These are phyloP conservation scores for Chanos chanos DNA, from an alignment of 2,797 vertebrate species.

Conservation along the genomic window DNA sequence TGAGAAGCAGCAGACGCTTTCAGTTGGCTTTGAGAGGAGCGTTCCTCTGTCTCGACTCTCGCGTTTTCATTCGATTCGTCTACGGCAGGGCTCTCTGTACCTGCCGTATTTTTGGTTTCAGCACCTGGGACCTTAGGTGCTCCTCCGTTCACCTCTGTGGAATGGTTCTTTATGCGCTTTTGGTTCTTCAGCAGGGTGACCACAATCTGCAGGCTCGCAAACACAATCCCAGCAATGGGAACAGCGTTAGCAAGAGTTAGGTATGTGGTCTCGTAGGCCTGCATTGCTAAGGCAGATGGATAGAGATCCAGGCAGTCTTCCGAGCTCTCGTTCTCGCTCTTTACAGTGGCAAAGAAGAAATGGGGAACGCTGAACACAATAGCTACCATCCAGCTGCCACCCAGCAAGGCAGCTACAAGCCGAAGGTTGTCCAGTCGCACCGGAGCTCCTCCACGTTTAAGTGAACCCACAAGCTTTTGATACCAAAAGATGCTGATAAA, in stretches of 20 bases:
- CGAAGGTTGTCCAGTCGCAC: constrained; percentile 64
- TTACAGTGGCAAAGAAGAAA: constrained; percentile 52
- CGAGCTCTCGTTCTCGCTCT: constrained; percentile 40
- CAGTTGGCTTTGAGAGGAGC: too few relatives aligned
- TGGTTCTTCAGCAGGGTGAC: constrained; percentile 61
- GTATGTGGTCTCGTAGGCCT: constrained; percentile 60
- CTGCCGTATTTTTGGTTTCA: background rate
- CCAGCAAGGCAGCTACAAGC: constrained; percentile 53
- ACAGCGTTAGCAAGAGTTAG: constrained; percentile 62
- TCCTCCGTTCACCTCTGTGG: constrained; percentile 4
- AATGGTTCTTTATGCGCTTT: constrained; percentile 49
- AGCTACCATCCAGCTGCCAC: constrained; percentile 65
- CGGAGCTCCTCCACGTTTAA: constrained; percentile 61
- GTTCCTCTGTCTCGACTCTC: too few relatives aligned
- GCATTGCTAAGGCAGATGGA: constrained; percentile 25
- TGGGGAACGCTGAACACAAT: constrained; percentile 61
- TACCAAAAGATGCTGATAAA: constrained; percentile 75
- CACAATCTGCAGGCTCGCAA: constrained; percentile 62
- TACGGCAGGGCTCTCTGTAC: too few relatives aligned
- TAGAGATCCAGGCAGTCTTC: constrained; percentile 55
- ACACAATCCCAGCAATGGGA: constrained; percentile 63
- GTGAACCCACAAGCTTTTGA: constrained; percentile 74
- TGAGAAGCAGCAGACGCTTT: too few relatives aligned
- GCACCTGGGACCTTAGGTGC: background rate
- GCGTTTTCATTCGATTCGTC: too few relatives aligned